Conservation (phyloP, 2,888 invertebrate species). For the Amblyjoppa proteus region DNA sequence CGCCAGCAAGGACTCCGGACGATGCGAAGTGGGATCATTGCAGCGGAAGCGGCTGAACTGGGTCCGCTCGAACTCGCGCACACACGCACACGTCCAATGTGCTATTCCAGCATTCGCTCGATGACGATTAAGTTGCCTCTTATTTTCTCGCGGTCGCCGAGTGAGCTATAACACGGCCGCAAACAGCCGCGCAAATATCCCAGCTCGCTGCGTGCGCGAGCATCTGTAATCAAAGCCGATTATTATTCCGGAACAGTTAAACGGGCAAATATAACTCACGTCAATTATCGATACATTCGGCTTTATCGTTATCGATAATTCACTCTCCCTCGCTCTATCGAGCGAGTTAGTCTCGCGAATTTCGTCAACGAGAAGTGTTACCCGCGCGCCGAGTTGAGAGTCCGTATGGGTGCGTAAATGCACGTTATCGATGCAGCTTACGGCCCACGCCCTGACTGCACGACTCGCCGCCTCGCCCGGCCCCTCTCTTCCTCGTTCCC, state of each 20-base stretch:
- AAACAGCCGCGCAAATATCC: conserved; percentile 14
- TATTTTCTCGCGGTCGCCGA: conserved; percentile 35
- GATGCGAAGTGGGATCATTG: conserved; percentile 19
- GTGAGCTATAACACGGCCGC: conserved; percentile 15
- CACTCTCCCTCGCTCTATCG: not conserved
- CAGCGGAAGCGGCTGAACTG: conserved; percentile 32
- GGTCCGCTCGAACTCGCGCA: conserved; percentile 9
- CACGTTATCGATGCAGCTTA: conserved; percentile 60
- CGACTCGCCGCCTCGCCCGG: conserved; percentile 62
- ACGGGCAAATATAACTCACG: conserved; percentile 23
- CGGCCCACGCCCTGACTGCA: conserved; percentile 62
- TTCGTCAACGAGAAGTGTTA: conserved; percentile 25
- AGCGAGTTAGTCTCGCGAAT: not conserved
- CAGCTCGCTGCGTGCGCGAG: conserved; percentile 25
- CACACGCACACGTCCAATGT: not conserved
- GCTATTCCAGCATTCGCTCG: conserved; percentile 6
- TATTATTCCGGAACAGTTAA: conserved; percentile 22
- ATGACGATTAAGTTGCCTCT: conserved; percentile 59
- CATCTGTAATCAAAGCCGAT: conserved; percentile 38
- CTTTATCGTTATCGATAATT: conserved; percentile 32
- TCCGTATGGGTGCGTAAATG: conserved; percentile 43
- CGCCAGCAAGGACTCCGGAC: conserved; percentile 27
- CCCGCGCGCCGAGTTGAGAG: not conserved
- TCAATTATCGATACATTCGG: conserved; percentile 48
- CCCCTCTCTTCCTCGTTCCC: conserved; percentile 7